Conservation (phyloP, 2,797 vertebrate genomes). For the Typhlichthys eigenmanni region DNA sequence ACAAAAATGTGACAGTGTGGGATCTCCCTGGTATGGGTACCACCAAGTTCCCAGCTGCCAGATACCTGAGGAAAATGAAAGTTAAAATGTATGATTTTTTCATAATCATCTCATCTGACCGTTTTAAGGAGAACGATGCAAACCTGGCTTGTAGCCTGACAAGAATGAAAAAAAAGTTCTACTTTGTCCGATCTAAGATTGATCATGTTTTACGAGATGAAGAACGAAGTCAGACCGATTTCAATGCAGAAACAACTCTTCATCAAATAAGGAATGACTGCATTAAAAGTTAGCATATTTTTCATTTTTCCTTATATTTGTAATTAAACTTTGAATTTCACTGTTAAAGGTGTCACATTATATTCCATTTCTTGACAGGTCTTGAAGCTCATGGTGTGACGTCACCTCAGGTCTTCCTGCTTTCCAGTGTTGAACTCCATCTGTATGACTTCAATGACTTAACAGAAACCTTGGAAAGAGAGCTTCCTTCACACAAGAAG, state of each 20-base stretch:
- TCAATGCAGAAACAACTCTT: constrained; percentile 39
- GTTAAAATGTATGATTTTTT: constrained; percentile 59
- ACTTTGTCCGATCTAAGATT: constrained; percentile 78
- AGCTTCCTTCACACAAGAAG: constrained; percentile 23
- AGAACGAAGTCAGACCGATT: constrained; percentile 37
- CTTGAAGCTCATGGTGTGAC: constrained; percentile 11
- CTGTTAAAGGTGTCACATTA: background rate
- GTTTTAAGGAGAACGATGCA: constrained; percentile 70
- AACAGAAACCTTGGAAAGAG: constrained; percentile 4
- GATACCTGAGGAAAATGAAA: constrained; percentile 68
- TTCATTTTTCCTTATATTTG: background rate
- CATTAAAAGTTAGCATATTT: constrained; percentile 11
- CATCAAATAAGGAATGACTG: constrained; percentile 61
- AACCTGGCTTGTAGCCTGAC: constrained; percentile 69
- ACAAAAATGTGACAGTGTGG: constrained; percentile 72
- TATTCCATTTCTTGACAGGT: constrained; percentile 9
- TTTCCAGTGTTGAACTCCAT: constrained; percentile 55
- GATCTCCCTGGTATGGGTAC: constrained; percentile 78
- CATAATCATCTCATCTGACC: constrained; percentile 42
- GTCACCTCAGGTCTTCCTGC: constrained; percentile 69
- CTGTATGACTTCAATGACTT: constrained; percentile 61
- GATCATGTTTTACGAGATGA: constrained; percentile 59
- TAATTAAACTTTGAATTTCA: too few relatives aligned
- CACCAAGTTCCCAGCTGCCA: constrained; percentile 62
- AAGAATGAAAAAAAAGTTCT: constrained; percentile 72